Base-by-base conservation (phyloP, 2,113 vertebrate genomes). In the Dasypus novemcinctus region DNA sequence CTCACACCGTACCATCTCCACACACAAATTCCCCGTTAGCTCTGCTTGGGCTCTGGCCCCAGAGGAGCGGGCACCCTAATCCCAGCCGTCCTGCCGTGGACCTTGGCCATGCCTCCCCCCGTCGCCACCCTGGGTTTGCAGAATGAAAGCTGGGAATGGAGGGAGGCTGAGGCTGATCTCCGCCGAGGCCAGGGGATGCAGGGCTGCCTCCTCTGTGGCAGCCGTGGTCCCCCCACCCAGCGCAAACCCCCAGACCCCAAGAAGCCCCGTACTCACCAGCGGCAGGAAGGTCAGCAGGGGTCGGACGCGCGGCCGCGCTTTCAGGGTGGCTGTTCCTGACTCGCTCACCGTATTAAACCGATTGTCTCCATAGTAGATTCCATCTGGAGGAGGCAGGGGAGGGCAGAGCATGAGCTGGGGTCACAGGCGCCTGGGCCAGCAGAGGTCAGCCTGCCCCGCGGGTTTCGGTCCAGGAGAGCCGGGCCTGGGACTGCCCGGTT, bases 261-360 rank as follows among this genome's bases (percentile, higher is more conserved):
- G 57, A 3, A 49, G 18, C 0, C 9, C 52, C 0, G 5, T 91
- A 98, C 98, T 99, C 96, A 99, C 98, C 17, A 98, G 97, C 0
- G 98, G 98, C 2, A 98, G 95, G 97, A 99, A 98, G 0, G 98
- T 98, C 93, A 99, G 97, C 46, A 98, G 95, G 2, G 98, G 98
- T 87, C 98, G 98, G 17, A 98, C 98, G 31, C 98, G 95, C 0
- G 99, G 99, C 0, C 99, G 98, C 46, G 98, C 96, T 17, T 99
- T 99, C 0, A 99, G 97, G 0, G 98, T 99, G 12, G 99, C 99
- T 3, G 98, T 99, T 94, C 99, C 99, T 0, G 98, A 98, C 93
- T 99, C 98, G 0, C 98, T 98, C 89, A 98, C 83, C 0, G 98
- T 97, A 86, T 98, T 95, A n/a, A 98, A 98, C 41, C 96, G 98